These are phyloP conservation scores for Bombus waltoni DNA, from an alignment of 1,140 invertebrate genomes.

Conservation along the genomic window DNA sequence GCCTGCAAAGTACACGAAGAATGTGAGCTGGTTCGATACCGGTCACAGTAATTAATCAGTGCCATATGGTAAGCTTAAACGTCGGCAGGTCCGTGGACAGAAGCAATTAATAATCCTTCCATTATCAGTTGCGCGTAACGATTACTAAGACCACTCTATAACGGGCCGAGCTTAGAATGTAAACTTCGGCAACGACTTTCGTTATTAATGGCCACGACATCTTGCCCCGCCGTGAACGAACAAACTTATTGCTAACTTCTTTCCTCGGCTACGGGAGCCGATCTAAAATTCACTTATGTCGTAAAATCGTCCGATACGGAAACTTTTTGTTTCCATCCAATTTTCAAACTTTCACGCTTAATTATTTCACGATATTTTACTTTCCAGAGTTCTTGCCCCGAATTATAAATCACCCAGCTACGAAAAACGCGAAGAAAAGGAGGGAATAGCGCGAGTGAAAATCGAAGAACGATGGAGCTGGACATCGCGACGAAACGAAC, in stretches of 20 bases:
- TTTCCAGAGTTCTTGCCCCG: not conserved
- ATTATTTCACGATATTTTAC: not conserved
- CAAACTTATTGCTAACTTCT: slow-evolving; percentile 29
- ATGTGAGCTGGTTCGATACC: slow-evolving; percentile 51
- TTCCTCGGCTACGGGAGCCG: not conserved
- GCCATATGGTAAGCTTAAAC: slow-evolving; percentile 67
- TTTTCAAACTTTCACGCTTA: not conserved
- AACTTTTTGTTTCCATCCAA: not conserved
- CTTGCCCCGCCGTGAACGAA: not conserved
- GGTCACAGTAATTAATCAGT: slow-evolving; percentile 69
- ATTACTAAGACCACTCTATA: slow-evolving; percentile 54
- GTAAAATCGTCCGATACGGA: not conserved
- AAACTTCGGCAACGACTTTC: slow-evolving; percentile 39
- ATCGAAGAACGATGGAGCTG: not conserved
- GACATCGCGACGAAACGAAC: not conserved
- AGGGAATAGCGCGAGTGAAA: not conserved
- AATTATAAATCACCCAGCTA: not conserved
- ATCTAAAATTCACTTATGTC: slow-evolving; percentile 18
- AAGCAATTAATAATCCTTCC: slow-evolving; percentile 69
- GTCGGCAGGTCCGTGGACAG: slow-evolving; percentile 59
- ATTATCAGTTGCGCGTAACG: slow-evolving; percentile 69
- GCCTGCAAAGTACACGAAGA: slow-evolving; percentile 61
- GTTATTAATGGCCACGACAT: slow-evolving; percentile 48
- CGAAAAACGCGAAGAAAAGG: not conserved
- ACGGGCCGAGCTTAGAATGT: slow-evolving; percentile 41